Evolutionary conservation across 2,797 vertebrate species (phyloP), one percentile per base, ranked within the genome.

Genomic region (Discoglossus pictus): DNA sequence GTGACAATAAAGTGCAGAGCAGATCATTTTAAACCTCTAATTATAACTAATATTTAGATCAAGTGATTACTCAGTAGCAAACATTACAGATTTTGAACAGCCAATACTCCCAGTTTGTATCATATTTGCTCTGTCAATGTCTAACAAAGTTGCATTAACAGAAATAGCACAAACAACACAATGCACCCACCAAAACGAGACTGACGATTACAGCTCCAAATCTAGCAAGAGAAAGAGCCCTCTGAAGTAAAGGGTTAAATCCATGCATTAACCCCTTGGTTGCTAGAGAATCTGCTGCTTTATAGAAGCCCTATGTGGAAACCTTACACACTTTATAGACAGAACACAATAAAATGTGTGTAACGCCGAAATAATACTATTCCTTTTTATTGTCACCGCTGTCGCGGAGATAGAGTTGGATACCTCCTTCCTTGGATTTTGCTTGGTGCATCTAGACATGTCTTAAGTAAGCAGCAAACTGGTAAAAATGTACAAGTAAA

Each of bases 401-500:
- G 75, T 75, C 73, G 5, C 12, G 12, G n/a, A 77, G 72, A 70
- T 31, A 9, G 0, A 46, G 6, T 23, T 1, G 11, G 12, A 2
- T 13, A 27, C 13, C 42, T 43, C 12, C 66, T 27, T 48, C 56
- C 66, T 74, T 68, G 62, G 36, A 43, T n/a, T 60, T 68, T 48
- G 44, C 42, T 67, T 70, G 55, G 60, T 40, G 72, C 38, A 59
- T 73, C 35, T 75, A 39, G 46, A 65, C 62, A 54, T 80, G 20
- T 20, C 39, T 2, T 66, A 63, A 62, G 59, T 34, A 76, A 76
- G 60, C 76, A 82, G 72, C 63, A 39, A 72, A 77, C 65, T 21
- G 11, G 67, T 62, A 73, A 25, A 73, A 24, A n/a, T 71, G 35
- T 50, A 51, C 75, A 78, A 69, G 75, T 34, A 75, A 76, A 75